phyloP scores from a whole-genome alignment of 2,888 invertebrate species.

The Caenorhabditis becei region DNA sequence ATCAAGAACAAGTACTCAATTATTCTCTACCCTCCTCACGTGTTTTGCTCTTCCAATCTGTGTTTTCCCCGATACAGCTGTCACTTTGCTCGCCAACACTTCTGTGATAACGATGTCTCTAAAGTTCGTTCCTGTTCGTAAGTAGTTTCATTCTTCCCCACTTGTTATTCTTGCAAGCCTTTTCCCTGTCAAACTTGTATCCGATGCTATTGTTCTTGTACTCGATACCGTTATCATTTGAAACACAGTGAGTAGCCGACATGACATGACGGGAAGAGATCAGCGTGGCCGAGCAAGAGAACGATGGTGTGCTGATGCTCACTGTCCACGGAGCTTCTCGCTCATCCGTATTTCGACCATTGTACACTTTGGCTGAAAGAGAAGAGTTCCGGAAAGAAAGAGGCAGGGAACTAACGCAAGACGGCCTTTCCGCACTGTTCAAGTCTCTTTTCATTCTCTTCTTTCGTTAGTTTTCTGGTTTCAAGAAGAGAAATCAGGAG shows the following conservation, averaged over 20 bases:
- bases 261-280: constrained; percentile 25
- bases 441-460: constrained; percentile 24
- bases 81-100: constrained; percentile 18
- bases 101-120: constrained; percentile 4
- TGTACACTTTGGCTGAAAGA: constrained; percentile 28
- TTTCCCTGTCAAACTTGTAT: constrained; percentile 1
- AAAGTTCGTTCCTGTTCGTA: not conserved
- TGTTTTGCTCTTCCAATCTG: constrained; percentile 22
- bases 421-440: constrained; percentile 12
- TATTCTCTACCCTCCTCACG: too few relatives aligned
- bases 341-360: not conserved
- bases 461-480: constrained; percentile 16
- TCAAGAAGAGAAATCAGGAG: too few relatives aligned
- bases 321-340: constrained; percentile 15
- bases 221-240: too few relatives aligned
- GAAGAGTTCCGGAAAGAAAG: not conserved
- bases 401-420: constrained; percentile 1
- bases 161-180: not conserved
- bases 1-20: not conserved
- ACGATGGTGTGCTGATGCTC: too few relatives aligned
- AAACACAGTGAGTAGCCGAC: constrained; percentile 14
- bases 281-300: constrained; percentile 11
- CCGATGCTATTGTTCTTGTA: not conserved
- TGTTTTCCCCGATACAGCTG: not conserved
- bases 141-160: not conserved